A percentile compares a stretch with the other conserved stretches of the same genome.
These are phyloP conservation scores for Lepidocyrtinus sp. DNA, from an alignment of 2,888 invertebrate genomes.

Conservation along the genomic window DNA sequence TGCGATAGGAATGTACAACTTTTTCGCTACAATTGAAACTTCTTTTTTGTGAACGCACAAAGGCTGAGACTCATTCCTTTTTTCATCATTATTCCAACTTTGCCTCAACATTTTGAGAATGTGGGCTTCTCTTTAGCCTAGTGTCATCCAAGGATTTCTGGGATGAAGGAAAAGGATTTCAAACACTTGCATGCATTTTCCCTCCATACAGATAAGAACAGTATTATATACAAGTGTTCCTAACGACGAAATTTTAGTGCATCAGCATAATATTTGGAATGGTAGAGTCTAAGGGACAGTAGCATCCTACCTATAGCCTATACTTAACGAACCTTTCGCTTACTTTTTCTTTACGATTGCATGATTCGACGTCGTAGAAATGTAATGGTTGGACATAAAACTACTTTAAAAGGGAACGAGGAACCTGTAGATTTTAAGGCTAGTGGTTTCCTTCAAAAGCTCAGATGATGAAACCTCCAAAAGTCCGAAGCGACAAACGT, in stretches of 20 bases:
- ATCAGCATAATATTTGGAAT: slow-evolving; percentile 55
- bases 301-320: slow-evolving; percentile 44
- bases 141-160: not conserved
- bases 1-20: too few species aligned
- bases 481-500: not conserved
- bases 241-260: slow-evolving; percentile 55
- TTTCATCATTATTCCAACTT: slow-evolving; percentile 15
- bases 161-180: not conserved
- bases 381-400: slow-evolving; percentile 48
- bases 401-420: slow-evolving; percentile 15
- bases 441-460: too few species aligned
- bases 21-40: too few species aligned
- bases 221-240: slow-evolving; percentile 52
- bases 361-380: slow-evolving; percentile 54
- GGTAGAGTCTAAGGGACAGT: slow-evolving; percentile 29
- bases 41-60: not conserved
- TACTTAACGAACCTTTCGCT: slow-evolving; percentile 52
- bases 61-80: not conserved
- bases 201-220: not conserved
- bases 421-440: slow-evolving; percentile 56
- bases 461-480: not conserved
- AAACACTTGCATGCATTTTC: not conserved
- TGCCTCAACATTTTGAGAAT: not conserved
- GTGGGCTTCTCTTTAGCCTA: not conserved
- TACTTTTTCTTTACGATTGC: slow-evolving; percentile 30